These are phyloP conservation scores for Tillus elongatus DNA, from an alignment of 2,888 invertebrate species.

Conservation along the genomic window DNA sequence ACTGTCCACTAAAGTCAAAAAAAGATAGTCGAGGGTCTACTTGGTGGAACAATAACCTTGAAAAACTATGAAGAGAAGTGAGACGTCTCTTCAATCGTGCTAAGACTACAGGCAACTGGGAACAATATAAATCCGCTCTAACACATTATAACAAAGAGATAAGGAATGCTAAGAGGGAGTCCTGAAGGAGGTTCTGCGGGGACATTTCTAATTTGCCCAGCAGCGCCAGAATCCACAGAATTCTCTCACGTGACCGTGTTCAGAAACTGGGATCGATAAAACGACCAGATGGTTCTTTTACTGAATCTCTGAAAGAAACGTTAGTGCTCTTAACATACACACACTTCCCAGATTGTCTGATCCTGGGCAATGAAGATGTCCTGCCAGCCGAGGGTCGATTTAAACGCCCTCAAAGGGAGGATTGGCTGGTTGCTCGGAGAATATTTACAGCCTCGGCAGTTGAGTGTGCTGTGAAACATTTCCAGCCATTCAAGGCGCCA, in stretches of 20 bases:
- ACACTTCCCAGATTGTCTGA: conserved; percentile 3
- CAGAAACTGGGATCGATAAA: not conserved
- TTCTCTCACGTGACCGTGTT: not conserved
- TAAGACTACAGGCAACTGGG: conserved; percentile 1
- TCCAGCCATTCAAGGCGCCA: not conserved
- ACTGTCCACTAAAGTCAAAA: too few relatives aligned
- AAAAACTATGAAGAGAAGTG: too few relatives aligned
- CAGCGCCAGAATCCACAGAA: conserved; percentile 1
- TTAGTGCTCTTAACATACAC: not conserved
- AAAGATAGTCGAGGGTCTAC: too few relatives aligned
- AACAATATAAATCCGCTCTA: not conserved
- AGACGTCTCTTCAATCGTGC: not conserved
- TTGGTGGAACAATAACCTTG: too few relatives aligned
- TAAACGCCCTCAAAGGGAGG: not conserved
- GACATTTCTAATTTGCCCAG: not conserved
- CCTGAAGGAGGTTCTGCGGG: conserved; percentile 4
- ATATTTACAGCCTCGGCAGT: not conserved
- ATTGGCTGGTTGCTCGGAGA: not conserved
- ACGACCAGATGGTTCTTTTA: not conserved
- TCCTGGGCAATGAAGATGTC: too few relatives aligned
- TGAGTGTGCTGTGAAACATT: not conserved
- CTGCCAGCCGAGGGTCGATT: not conserved
- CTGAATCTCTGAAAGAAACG: not conserved
- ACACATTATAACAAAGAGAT: not conserved
- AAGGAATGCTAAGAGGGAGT: not conserved